A percentile compares a stretch with the other conserved stretches of the same genome.
Conservation (phyloP, 2,797 vertebrate species). For the Amblyraja radiata region DNA sequence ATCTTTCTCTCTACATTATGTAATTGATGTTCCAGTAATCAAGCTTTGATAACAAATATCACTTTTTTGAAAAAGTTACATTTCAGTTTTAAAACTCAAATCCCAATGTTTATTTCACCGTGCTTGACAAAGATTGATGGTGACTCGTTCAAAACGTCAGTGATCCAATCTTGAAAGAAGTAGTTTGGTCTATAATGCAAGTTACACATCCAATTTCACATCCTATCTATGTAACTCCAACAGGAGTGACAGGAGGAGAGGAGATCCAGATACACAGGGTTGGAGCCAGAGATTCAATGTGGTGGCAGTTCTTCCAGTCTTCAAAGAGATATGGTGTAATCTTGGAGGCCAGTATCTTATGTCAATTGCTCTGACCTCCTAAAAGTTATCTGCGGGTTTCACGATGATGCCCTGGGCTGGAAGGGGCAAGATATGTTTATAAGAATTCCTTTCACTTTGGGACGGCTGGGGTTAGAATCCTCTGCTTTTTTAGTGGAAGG, state of each 20-base stretch:
- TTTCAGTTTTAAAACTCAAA: slow-evolving; percentile 1
- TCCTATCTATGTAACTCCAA: not conserved
- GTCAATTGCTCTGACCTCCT: not conserved
- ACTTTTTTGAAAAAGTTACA: not conserved
- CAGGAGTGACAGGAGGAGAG: not conserved
- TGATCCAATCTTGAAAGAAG: not conserved
- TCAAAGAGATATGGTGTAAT: not conserved
- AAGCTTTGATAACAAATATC: not conserved
- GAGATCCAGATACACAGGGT: not conserved
- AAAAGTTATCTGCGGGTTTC: not conserved
- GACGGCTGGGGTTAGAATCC: too few relatives aligned
- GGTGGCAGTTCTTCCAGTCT: too few relatives aligned
- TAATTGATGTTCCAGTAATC: not conserved
- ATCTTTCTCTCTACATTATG: not conserved
- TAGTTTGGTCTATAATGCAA: not conserved
- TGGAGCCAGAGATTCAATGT: too few relatives aligned
- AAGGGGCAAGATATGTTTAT: too few relatives aligned
- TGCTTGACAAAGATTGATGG: not conserved
- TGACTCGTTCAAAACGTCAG: not conserved
- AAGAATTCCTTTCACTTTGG: too few relatives aligned
- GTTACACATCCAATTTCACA: not conserved
- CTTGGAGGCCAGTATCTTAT: not conserved
- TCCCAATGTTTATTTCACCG: not conserved
- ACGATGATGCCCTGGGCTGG: too few relatives aligned
- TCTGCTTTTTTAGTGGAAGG: not conserved